A percentile compares a stretch with the other conserved stretches of the same genome.
Evolutionary conservation across 2,888 invertebrate species (phyloP).

Genomic region (Andrena fulva): DNA sequence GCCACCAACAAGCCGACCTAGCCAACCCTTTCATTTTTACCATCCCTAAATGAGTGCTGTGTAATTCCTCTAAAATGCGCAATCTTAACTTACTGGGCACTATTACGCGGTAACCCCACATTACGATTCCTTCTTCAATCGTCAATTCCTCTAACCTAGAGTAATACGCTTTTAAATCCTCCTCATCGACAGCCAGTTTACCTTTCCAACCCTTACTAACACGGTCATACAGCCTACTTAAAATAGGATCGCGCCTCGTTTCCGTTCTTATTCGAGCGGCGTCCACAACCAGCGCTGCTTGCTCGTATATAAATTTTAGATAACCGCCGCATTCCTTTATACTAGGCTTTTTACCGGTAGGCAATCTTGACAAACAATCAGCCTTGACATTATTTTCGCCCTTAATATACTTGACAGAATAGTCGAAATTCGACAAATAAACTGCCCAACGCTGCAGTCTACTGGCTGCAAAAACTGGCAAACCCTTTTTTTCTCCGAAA

Average conservation of each 20-base stretch:
- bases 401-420: constrained; percentile 46
- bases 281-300: background rate
- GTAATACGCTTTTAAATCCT: background rate
- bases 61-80: background rate
- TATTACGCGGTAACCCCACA: constrained; percentile 20
- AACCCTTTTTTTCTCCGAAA: constrained; percentile 41
- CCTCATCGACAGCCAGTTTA: background rate
- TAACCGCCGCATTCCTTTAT: background rate
- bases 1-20: constrained; percentile 15
- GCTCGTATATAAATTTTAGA: constrained; percentile 19
- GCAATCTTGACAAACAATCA: constrained; percentile 8
- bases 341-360: background rate
- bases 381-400: constrained; percentile 20
- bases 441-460: constrained; percentile 53
- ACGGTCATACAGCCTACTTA: constrained; percentile 1
- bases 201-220: background rate
- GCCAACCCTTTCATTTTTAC: constrained; percentile 13
- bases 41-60: background rate
- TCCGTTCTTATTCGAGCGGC: background rate
- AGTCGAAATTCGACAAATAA: constrained; percentile 46
- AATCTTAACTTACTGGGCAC: background rate
- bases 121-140: background rate
- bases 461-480: constrained; percentile 47
- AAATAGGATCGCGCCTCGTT: background rate
- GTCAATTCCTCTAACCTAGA: background rate